Percentiles rank a stretch among this genome's conserved stretches.
Conservation (phyloP, 30 jellyfish, hydroid and myxozoan species). For the Catostylus mosaicus region DNA sequence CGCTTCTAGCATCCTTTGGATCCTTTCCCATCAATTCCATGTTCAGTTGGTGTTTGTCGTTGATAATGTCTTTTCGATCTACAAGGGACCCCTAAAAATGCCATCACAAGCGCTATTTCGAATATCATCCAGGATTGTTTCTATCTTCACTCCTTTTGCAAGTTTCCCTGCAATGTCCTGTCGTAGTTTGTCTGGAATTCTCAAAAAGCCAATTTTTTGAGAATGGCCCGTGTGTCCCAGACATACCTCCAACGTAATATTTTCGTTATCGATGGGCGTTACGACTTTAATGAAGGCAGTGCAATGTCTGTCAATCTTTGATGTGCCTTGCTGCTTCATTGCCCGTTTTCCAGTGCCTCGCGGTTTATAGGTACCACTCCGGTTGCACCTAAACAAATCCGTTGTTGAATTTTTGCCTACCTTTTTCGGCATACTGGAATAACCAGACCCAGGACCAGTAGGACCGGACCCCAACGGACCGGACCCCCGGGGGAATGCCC, state of each 20-base stretch:
- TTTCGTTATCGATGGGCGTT: conserved; percentile 1
- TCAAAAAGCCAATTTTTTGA: conserved; percentile 4
- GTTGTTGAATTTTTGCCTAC: too few species aligned
- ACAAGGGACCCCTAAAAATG: conserved; percentile 13
- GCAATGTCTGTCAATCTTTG: conserved; percentile 47
- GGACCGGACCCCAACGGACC: too few species aligned
- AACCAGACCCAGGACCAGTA: too few species aligned
- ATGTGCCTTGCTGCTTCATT: conserved; percentile 60
- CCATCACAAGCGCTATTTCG: conserved; percentile 8
- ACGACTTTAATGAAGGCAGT: conserved; percentile 48
- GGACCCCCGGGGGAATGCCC: too few species aligned
- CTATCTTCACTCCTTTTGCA: conserved; percentile 27
- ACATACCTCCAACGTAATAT: conserved; percentile 32
- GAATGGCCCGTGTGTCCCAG: conserved; percentile 38
- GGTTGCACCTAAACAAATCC: too few species aligned
- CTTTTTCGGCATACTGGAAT: too few species aligned
- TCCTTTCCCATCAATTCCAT: conserved; percentile 52
- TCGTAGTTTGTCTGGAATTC: conserved; percentile 32
- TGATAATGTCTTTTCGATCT: conserved; percentile 30
- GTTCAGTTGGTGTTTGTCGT: conserved; percentile 44
- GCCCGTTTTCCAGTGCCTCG: too few species aligned
- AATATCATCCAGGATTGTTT: conserved; percentile 32
- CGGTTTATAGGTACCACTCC: too few species aligned
- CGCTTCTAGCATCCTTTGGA: conserved; percentile 39
- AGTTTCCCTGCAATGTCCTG: conserved; percentile 38